phyloP scores from a whole-genome alignment of 2,113 vertebrate genomes.

The Pseudopipra pipra region DNA sequence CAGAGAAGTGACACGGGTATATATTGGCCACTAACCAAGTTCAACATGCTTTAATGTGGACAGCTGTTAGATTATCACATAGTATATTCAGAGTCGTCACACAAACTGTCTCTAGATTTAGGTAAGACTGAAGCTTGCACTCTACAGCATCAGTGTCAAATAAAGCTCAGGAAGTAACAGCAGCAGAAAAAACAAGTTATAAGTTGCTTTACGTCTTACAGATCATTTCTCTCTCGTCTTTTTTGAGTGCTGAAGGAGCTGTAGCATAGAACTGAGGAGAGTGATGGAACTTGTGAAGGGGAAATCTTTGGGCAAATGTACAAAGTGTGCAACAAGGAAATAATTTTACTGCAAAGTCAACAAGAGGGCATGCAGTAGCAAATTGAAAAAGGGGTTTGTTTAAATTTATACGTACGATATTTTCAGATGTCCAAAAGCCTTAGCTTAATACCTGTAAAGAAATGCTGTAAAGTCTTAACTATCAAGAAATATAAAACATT shows the following conservation, averaged over 20 bases:
- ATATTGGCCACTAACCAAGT: not conserved
- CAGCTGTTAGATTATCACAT: not conserved
- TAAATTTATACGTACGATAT: not conserved
- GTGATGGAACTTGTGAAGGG: not conserved
- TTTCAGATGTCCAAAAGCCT: not conserved
- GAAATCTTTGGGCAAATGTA: not conserved
- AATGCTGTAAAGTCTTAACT: not conserved
- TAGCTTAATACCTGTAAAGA: not conserved
- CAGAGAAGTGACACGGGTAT: not conserved
- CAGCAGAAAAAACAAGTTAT: not conserved
- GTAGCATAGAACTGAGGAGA: not conserved
- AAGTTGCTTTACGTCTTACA: not conserved
- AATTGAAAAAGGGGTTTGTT: not conserved
- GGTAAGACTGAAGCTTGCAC: not conserved
- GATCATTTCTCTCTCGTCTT: not conserved
- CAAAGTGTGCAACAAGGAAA: not conserved
- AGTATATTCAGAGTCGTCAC: not conserved
- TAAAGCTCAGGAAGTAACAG: not conserved
- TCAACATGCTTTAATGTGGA: not conserved
- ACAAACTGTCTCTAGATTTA: not conserved
- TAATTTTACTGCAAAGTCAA: not conserved
- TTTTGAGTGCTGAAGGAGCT: not conserved
- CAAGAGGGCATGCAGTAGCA: not conserved
- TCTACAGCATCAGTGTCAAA: not conserved
- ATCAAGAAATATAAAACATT: not conserved